Percentiles rank a stretch among this genome's conserved stretches.
Evolutionary conservation across 1,140 invertebrate genomes (phyloP).

Genomic region (Battus philenor): DNA sequence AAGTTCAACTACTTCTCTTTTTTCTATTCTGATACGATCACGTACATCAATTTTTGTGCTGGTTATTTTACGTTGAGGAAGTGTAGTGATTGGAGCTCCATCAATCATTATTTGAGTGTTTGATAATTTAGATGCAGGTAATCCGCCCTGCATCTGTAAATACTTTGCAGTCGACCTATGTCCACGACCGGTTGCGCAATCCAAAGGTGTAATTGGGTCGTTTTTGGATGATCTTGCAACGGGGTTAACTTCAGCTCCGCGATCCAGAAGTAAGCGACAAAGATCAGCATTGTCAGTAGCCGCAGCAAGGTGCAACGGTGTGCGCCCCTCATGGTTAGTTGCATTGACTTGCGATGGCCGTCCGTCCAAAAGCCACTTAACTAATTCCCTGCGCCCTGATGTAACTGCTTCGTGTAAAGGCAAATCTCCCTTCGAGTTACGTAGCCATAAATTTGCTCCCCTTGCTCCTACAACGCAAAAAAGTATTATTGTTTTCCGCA

Average conservation of each 20-base stretch:
- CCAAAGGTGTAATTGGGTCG: conserved; percentile 90
- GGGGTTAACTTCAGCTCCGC: conserved; percentile 88
- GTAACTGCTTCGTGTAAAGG: conserved; percentile 96
- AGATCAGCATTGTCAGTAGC: conserved; percentile 96
- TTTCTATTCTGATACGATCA: conserved; percentile 72
- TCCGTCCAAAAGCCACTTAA: conserved; percentile 90
- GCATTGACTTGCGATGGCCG: conserved; percentile 90
- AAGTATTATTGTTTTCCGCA: not conserved
- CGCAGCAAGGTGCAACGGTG: conserved; percentile 95
- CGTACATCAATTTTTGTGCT: conserved; percentile 73
- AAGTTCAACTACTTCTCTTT: conserved; percentile 69
- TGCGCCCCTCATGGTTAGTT: conserved; percentile 94
- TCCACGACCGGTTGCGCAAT: conserved; percentile 90
- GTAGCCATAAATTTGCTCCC: conserved; percentile 93
- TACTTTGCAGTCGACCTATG: conserved; percentile 94
- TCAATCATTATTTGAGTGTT: conserved; percentile 70
- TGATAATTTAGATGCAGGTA: conserved; percentile 83
- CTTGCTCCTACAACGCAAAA: conserved; percentile 69
- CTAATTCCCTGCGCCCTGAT: conserved; percentile 90
- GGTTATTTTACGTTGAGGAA: conserved; percentile 68
- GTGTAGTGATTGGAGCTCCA: conserved; percentile 53
- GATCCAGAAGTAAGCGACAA: conserved; percentile 91
- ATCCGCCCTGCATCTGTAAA: conserved; percentile 92
- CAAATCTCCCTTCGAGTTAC: conserved; percentile 92
- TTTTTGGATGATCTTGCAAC: conserved; percentile 89